Base-by-base conservation (phyloP, 2,797 vertebrate species). In the Channallabes apus region DNA sequence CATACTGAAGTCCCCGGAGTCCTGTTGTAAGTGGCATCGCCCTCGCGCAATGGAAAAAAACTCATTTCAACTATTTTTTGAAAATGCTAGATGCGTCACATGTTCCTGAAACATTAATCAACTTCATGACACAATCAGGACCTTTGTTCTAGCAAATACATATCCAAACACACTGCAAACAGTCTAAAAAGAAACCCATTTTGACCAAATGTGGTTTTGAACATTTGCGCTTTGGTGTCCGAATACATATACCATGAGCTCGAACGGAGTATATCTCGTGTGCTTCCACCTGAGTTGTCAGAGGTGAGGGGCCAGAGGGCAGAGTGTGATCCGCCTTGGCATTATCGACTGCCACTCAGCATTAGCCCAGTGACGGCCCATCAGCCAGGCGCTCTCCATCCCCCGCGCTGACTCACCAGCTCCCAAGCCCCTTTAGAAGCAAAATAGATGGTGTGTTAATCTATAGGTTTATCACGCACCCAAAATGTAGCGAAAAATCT, bases 311-410 rank as follows among this genome's bases (percentile, higher is more conserved):
- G 92, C 93, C 91, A 87, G 89, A 92, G 95, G 94, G 93, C 93
- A 95, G 92, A 94, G 93, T 94, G 93, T 95, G 93, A 94, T 95
- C 95, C 93, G 90, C 92, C 92, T 92, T 95, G 94, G 94, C 93
- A 95, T 95, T 95, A 95, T 95, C 91, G 94, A 93, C 94, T 95
- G 95, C 92, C 94, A 94, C 92, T 95, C 94, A 94, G 94, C 93
- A 91, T 92, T 89, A 90, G 86, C 46, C 92, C 90, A 91, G 92
- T 93, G 92, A 91, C 89, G 91, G 92, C 84, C 89, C 86, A 64
- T 78, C 76, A 80, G 22, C 92, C 91, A 92, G 91, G 92, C 91
- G 88, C 92, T 91, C 90, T 93, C 89, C 89, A 93, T 94, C 94
- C 94, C 93, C 92, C 92, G 91, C 93, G 92, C 93, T 95, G 94